Evolutionary conservation across 2,797 vertebrate genomes (phyloP).

Genomic region (Acanthurus lineatus): DNA sequence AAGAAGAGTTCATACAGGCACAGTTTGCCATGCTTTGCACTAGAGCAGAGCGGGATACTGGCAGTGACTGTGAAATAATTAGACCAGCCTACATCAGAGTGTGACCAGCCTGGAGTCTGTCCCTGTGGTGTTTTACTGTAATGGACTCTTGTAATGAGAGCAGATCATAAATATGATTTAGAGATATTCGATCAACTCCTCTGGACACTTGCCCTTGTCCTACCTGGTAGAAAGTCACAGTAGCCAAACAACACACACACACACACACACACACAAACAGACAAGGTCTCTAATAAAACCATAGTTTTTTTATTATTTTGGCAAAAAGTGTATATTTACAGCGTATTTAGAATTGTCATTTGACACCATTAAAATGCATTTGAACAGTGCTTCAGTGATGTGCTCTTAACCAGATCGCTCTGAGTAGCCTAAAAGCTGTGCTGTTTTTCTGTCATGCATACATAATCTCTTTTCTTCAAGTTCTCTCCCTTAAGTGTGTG

Average conservation of each 20-base stretch:
- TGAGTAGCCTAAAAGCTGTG: constrained; percentile 81
- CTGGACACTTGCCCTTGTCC: constrained; percentile 52
- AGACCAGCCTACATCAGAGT: constrained; percentile 47
- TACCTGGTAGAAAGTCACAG: constrained; percentile 37
- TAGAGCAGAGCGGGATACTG: constrained; percentile 26
- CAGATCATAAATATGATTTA: constrained; percentile 68
- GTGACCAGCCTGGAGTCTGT: constrained; percentile 43
- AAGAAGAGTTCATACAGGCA: constrained; percentile 7
- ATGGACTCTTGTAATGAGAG: constrained; percentile 64
- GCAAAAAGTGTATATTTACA: constrained; percentile 87
- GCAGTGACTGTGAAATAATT: constrained; percentile 57
- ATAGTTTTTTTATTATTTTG: constrained; percentile 82
- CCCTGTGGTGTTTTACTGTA: constrained; percentile 62
- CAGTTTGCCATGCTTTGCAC: constrained; percentile 42
- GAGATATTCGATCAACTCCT: constrained; percentile 59
- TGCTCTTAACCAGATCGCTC: constrained; percentile 84
- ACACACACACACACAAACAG: constrained; percentile 7
- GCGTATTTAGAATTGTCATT: constrained; percentile 81
- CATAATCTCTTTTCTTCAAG: constrained; percentile 63
- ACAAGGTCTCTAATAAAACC: constrained; percentile 79
- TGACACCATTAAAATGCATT: constrained; percentile 85
- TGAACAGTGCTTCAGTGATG: constrained; percentile 84
- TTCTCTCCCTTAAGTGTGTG: constrained; percentile 28
- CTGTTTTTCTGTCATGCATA: constrained; percentile 82
- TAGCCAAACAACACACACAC: constrained; percentile 56